phyloP scores from a whole-genome alignment of 2,797 vertebrate species.

The Sebastes taczanowskii region DNA sequence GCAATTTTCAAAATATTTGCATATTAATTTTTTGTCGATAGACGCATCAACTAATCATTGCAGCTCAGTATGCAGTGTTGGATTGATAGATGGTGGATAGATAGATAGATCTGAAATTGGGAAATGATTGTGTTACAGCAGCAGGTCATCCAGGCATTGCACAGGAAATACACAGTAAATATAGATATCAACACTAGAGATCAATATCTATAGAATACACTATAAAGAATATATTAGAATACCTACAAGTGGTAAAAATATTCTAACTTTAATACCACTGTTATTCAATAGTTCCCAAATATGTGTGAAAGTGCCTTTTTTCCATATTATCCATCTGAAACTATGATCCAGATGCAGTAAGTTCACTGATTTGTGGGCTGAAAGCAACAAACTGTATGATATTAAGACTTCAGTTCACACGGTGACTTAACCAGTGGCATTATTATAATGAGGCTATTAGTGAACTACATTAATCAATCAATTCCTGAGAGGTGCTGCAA shows the following conservation, averaged over 20 bases:
- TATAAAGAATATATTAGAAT: too few species aligned
- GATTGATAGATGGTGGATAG: too few species aligned
- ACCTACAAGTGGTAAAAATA: neutral
- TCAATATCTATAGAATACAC: too few species aligned
- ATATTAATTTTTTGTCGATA: neutral
- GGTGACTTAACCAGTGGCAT: conserved; percentile 22
- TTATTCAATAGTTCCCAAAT: neutral
- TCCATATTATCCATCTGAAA: neutral
- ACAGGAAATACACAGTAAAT: too few species aligned
- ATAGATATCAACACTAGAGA: too few species aligned
- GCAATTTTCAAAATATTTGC: neutral
- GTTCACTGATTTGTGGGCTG: neutral
- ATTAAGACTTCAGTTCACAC: neutral
- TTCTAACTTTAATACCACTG: neutral
- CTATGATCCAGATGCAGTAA: neutral
- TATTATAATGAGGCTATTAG: conserved; percentile 25
- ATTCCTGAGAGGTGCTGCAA: conserved; percentile 3
- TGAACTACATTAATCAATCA: conserved; percentile 30
- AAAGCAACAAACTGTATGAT: neutral
- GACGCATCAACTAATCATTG: neutral
- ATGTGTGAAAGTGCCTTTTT: neutral
- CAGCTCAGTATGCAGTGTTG: neutral
- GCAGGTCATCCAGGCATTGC: too few species aligned
- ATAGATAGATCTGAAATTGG: neutral
- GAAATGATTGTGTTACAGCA: too few species aligned